Conservation (phyloP, 2,113 vertebrate species). For the Junco hyemalis region DNA sequence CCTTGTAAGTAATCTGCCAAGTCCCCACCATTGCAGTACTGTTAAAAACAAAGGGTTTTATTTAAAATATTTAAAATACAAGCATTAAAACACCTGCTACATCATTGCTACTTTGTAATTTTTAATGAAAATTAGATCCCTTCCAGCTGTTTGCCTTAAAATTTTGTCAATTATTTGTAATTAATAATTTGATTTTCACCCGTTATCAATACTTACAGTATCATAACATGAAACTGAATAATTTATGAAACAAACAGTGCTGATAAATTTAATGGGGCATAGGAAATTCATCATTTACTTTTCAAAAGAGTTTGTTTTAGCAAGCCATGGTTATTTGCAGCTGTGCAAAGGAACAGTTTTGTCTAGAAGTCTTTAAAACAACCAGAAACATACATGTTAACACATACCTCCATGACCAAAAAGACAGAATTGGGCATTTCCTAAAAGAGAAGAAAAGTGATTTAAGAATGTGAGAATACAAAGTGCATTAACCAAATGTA, state of each 20-base stretch:
- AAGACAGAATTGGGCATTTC: constrained; percentile 95
- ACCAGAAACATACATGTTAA: not conserved
- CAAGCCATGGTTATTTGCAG: not conserved
- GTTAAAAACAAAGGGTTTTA: constrained; percentile 49
- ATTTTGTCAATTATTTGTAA: not conserved
- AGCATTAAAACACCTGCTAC: not conserved
- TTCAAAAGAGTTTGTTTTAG: not conserved
- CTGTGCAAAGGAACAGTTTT: not conserved
- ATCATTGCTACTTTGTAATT: not conserved
- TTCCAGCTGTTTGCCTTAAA: not conserved
- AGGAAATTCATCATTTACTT: not conserved
- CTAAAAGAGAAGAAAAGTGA: constrained; percentile 75
- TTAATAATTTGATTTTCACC: not conserved
- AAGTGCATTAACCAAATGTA: not conserved
- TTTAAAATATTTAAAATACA: constrained; percentile 54
- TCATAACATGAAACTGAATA: not conserved
- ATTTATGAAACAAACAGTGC: not conserved
- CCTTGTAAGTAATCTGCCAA: constrained; percentile 99
- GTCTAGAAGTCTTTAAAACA: constrained; percentile 23
- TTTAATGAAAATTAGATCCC: not conserved
- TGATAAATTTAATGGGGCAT: not conserved
- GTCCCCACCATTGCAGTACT: constrained; percentile 98
- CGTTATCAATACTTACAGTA: not conserved
- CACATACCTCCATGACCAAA: constrained; percentile 94
- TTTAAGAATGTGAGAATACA: not conserved